phyloP scores from a whole-genome alignment of 1,140 invertebrate species.

The Neodiprion virginianus region DNA sequence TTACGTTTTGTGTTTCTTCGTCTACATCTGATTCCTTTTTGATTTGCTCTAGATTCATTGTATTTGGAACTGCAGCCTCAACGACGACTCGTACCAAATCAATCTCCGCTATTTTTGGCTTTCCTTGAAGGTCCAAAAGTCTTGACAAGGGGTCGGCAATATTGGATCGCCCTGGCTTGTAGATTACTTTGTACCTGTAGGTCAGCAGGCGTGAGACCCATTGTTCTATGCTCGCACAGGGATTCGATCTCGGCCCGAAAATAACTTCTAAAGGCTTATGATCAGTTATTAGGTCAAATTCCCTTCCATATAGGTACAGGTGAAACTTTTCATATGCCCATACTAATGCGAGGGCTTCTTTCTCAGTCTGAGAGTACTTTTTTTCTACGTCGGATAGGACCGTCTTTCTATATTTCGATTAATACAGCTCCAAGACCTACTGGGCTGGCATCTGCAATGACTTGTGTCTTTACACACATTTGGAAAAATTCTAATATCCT shows the following conservation, averaged over 20 bases:
- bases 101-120: constrained; percentile 2
- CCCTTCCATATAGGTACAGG: constrained; percentile 38
- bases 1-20: constrained; percentile 16
- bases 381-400: constrained; percentile 42
- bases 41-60: background rate
- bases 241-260: constrained; percentile 37
- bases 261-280: constrained; percentile 41
- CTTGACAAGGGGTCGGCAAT: constrained; percentile 46
- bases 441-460: constrained; percentile 24
- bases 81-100: background rate
- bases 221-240: constrained; percentile 51
- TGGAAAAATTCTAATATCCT: constrained; percentile 25
- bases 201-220: constrained; percentile 47
- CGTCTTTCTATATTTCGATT: constrained; percentile 19
- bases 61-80: no score
- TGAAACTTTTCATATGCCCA: constrained; percentile 47
- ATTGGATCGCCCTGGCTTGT: constrained; percentile 43
- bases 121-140: constrained; percentile 19
- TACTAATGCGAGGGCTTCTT: constrained; percentile 50
- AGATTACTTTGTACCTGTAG: constrained; percentile 43
- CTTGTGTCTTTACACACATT: constrained; percentile 14
- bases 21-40: constrained; percentile 19
- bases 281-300: constrained; percentile 42
- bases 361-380: constrained; percentile 57
- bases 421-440: constrained; percentile 25